These are phyloP conservation scores for Labeo rohita DNA, from an alignment of 2,113 vertebrate genomes.

Conservation along the genomic window DNA sequence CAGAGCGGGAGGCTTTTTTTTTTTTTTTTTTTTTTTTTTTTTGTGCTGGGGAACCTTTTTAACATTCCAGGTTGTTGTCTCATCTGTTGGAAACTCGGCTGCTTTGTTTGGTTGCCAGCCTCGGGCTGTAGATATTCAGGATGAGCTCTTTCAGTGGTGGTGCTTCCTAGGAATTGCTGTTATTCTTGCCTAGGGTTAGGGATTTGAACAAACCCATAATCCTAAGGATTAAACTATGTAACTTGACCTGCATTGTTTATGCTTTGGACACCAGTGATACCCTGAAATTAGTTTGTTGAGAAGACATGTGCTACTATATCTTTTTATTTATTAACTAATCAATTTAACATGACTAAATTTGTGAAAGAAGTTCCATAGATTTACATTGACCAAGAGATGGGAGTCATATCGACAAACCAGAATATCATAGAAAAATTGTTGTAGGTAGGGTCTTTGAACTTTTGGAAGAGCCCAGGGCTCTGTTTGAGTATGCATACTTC, in stretches of 20 bases:
- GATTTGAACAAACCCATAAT: not conserved
- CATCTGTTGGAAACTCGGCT: not conserved
- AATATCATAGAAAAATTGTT: not conserved
- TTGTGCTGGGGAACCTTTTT: conserved; percentile 8
- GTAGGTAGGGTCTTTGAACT: not conserved
- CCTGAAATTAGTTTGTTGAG: not conserved
- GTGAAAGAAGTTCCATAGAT: not conserved
- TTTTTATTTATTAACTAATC: too few relatives aligned
- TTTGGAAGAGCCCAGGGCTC: not conserved
- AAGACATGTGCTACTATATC: not conserved
- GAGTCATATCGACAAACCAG: not conserved
- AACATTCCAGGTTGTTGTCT: conserved; percentile 23
- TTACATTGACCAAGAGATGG: not conserved
- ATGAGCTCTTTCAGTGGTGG: not conserved
- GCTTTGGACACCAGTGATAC: not conserved
- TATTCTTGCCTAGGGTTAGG: not conserved
- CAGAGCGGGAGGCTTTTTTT: not conserved
- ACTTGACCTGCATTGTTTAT: not conserved
- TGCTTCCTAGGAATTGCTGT: not conserved
- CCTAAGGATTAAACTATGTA: not conserved
- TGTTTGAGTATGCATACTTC: not conserved
- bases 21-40: not conserved
- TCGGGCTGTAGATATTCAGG: not conserved
- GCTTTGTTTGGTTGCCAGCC: conserved; percentile 21
- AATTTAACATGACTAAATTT: not conserved